Base-by-base conservation (phyloP, 30 jellyfish, hydroid and myxozoan genomes). In the Hydra vulgaris region DNA sequence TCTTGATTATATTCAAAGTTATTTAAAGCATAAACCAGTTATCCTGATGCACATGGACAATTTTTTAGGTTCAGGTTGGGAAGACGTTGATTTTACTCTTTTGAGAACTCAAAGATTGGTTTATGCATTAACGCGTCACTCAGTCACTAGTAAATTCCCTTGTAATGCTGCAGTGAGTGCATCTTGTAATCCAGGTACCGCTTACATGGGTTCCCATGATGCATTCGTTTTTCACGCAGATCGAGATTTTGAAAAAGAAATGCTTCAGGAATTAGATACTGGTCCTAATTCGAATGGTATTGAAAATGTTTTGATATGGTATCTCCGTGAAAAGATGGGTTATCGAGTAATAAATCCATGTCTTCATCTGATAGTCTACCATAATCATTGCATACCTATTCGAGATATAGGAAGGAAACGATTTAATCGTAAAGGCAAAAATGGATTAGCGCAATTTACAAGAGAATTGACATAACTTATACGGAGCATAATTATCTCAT, bases 81-180 rank as follows among this genome's bases (percentile, higher is more conserved):
- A 85, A 27, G 81, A 84, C 25, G 88, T 89, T 19, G 78, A 85
- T 77, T 86, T 69, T 70, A 66, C 71, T 17, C 71, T 74, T 7
- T 72, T 89, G 52, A 55, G 80, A 27, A 85, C 71, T 26, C 71
- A 72, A 22, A 74, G 80, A 19, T 52, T 89, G 23, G 73, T 89
- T 91, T 89, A 89, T 72, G 97, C 97, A 7, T 73, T 89, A 77
- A 89, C 97, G 68, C 79, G 97, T 54, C 93, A 89, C 77, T 81
- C 85, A 12, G 40, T 84, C 8, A 87, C 90, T 27, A 74, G 76
- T 52, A 61, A 80, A 25, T 81, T 21, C 27, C 86, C 85, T 25
- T 83, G 90, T 52, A 83, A 83, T 25, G 90, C 80, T 20, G 81
- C 90, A 76, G n/a, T 27, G 52, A 40, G 66, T 17, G 90, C 90